A percentile compares a stretch with the other conserved stretches of the same genome.
Conservation (phyloP, 2,113 vertebrate species). For the Stercorarius parasiticus region DNA sequence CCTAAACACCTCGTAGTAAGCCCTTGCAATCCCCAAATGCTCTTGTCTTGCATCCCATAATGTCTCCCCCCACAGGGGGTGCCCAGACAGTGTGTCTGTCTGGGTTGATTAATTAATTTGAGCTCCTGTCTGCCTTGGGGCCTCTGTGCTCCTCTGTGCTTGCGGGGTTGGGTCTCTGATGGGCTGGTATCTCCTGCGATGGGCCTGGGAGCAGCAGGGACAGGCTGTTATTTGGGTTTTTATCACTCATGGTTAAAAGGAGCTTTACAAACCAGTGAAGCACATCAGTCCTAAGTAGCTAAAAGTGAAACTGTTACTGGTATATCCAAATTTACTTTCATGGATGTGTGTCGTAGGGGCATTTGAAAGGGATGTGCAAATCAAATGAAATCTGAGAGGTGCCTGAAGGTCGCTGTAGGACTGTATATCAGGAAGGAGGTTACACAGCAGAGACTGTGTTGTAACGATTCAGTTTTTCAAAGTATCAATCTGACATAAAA, state of each 20-base stretch:
- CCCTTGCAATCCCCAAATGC: background rate
- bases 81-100: background rate
- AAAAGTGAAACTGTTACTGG: background rate
- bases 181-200: background rate
- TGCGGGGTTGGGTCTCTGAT: background rate
- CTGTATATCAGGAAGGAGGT: background rate
- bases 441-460: background rate
- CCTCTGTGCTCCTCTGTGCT: background rate
- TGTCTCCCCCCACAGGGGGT: fast-evolving
- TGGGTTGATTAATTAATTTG: background rate
- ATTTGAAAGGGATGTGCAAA: background rate
- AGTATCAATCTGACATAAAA: background rate
- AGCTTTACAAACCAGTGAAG: background rate
- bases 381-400: background rate
- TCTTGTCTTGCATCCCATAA: background rate
- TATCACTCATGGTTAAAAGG: background rate
- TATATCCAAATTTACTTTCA: background rate
- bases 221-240: background rate
- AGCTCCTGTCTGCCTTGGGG: background rate
- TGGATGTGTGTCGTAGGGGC: background rate
- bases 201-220: background rate
- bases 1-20: background rate
- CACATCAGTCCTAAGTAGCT: background rate
- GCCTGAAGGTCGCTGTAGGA: background rate
- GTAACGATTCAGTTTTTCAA: background rate